These are phyloP conservation scores for Beris morrisii DNA, from an alignment of 2,888 invertebrate genomes.

Conservation along the genomic window DNA sequence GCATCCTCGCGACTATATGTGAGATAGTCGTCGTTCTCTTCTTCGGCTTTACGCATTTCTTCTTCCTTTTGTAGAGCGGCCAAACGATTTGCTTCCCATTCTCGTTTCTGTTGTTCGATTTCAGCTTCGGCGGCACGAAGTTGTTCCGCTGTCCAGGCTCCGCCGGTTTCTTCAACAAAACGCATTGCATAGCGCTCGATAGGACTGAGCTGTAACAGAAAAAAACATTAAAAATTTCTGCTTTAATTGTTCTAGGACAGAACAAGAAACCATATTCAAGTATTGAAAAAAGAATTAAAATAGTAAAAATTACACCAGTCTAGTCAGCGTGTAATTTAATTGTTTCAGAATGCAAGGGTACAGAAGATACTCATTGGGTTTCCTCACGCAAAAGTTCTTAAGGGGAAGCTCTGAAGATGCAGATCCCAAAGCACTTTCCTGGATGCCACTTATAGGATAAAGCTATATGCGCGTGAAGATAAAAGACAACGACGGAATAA, in stretches of 20 bases:
- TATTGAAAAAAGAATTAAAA: neutral
- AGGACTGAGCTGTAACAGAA: conserved; percentile 74
- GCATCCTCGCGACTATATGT: conserved; percentile 79
- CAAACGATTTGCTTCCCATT: conserved; percentile 84
- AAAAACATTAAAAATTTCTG: neutral
- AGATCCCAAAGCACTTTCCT: too few relatives aligned
- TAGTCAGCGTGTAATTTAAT: too few relatives aligned
- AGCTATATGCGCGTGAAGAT: too few relatives aligned
- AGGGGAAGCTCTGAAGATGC: too few relatives aligned
- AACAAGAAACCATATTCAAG: neutral
- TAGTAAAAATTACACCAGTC: neutral
- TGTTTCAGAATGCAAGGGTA: neutral
- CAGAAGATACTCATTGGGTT: too few relatives aligned
- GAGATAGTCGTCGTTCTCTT: conserved; percentile 65
- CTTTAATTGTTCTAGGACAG: neutral
- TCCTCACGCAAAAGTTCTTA: too few relatives aligned
- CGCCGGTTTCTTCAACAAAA: conserved; percentile 82
- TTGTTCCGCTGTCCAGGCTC: conserved; percentile 81
- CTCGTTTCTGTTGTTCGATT: conserved; percentile 80
- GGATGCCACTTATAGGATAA: too few relatives aligned
- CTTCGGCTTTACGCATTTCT: conserved; percentile 61
- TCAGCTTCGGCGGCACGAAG: conserved; percentile 85
- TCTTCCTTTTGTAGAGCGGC: conserved; percentile 71
- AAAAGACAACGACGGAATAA: too few relatives aligned
- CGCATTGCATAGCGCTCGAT: conserved; percentile 95